Conservation (phyloP, 2,888 invertebrate genomes). For the Cancer borealis region DNA sequence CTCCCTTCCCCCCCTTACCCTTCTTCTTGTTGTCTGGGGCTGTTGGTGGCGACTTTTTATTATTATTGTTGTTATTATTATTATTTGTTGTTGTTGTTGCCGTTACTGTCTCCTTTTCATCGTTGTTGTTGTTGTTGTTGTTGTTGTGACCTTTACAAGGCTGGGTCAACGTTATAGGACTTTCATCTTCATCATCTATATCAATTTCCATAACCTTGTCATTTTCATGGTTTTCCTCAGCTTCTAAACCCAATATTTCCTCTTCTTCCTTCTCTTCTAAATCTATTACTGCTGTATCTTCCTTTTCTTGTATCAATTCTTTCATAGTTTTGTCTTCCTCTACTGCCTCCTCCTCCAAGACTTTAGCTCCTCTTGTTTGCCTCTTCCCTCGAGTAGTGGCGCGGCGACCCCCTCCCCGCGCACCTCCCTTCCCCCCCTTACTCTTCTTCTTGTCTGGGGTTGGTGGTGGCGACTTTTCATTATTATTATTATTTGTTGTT, state of each 20-base stretch:
- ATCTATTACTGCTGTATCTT: not conserved
- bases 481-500: constrained; percentile 62
- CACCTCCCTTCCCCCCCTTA: not conserved
- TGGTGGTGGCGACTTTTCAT: not conserved
- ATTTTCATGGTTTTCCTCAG: not conserved
- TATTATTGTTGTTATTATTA: constrained; percentile 70
- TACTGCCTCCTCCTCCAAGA: not conserved
- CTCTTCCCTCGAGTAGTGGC: not conserved
- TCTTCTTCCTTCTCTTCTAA: no score
- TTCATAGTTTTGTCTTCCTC: not conserved
- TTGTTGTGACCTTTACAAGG: no score
- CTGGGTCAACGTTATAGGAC: not conserved
- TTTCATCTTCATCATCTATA: not conserved
- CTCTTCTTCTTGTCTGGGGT: not conserved
- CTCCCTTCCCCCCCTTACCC: not conserved
- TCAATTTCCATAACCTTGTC: not conserved
- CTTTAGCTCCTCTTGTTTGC: not conserved
- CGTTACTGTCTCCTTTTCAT: constrained; percentile 51
- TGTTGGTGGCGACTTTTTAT: constrained; percentile 1
- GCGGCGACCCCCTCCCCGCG: not conserved
- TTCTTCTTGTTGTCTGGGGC: not conserved
- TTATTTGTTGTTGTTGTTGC: constrained; percentile 26
- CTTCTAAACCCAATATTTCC: no score
- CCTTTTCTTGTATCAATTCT: not conserved
- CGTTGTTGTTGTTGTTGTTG: constrained; percentile 57